Evolutionary conservation across 2,888 invertebrate genomes (phyloP), one percentile per base, ranked within the genome.

Genomic region (Drosophila greeni): DNA sequence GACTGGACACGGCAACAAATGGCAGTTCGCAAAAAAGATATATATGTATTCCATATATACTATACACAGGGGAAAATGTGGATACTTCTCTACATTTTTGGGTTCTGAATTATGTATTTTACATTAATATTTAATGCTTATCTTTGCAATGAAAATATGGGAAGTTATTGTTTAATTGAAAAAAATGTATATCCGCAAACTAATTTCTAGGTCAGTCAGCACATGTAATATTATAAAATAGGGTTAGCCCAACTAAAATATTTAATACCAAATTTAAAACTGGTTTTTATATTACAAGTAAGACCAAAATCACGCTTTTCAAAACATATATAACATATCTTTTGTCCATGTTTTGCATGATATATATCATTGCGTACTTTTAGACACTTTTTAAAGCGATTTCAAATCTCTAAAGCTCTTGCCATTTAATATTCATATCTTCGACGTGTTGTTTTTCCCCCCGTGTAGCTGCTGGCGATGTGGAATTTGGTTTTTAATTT

Each of bases 401-500:
- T 45, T 43, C 7, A 43, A 29, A 14, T 16, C 24, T 3, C 16
- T 1, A 16, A 26, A 26, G 6, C 29, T 9, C 5, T 5, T 5
- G 1, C 29, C 14, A 47, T 47, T 47, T 47, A 47, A 20, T 9
- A 47, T 31, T 47, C 29, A 31, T 47, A 31, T 47, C 7, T 31
- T 8, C 5, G 5, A 14, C 8, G 4, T 3, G 5, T n/a, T 29
- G 29, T 43, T 53, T 42, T 7, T 9, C 11, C n/a, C 23, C n/a
- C 11, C 18, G 31, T 33, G 57, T 18, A 29, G 56, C 66, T 59
- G 43, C 33, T 33, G 37, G 29, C 66, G 59, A 49, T 75, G 68
- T 66, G 75, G 74, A 77, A 69, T 79, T 82, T 75, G 69, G 60
- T 69, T 75, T 79, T 77, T 70, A 68, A 80, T 79, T 80, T 77